These are phyloP conservation scores for Camponotus floridanus DNA, from an alignment of 1,140 invertebrate genomes.

Conservation along the genomic window DNA sequence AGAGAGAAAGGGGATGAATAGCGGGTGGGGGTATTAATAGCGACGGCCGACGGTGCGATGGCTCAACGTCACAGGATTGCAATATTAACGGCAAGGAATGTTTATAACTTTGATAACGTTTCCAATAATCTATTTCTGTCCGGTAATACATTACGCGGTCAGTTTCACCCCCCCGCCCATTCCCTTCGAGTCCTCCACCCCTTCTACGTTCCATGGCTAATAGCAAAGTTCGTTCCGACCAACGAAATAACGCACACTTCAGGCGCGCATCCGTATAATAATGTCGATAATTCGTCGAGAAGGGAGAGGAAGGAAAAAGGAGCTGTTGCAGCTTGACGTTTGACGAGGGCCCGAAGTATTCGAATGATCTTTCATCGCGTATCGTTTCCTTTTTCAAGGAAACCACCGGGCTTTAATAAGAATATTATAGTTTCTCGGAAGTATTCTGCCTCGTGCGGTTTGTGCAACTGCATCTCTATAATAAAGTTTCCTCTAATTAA, in stretches of 20 bases:
- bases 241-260: constrained; percentile 70
- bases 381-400: constrained; percentile 31
- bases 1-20: background rate
- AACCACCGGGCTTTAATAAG: background rate
- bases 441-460: background rate
- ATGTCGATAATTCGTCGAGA: constrained; percentile 69
- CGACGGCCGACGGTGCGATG: constrained; percentile 37
- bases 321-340: background rate
- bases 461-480: background rate
- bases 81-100: constrained; percentile 72
- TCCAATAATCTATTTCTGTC: constrained; percentile 74
- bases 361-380: constrained; percentile 23
- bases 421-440: constrained; percentile 22
- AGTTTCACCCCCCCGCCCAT: constrained; percentile 51
- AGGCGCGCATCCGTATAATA: constrained; percentile 54
- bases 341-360: constrained; percentile 22
- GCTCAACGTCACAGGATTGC: constrained; percentile 54
- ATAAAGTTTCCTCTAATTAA: constrained; percentile 4
- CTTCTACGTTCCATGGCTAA: constrained; percentile 48
- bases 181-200: background rate
- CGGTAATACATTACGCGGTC: constrained; percentile 73
- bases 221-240: constrained; percentile 72
- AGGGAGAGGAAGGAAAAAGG: background rate
- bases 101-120: constrained; percentile 76
- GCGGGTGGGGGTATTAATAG: constrained; percentile 67